A percentile compares a stretch with the other conserved stretches of the same genome.
phyloP scores from a whole-genome alignment of 2,888 invertebrate species.

The Embidobia sp. region DNA sequence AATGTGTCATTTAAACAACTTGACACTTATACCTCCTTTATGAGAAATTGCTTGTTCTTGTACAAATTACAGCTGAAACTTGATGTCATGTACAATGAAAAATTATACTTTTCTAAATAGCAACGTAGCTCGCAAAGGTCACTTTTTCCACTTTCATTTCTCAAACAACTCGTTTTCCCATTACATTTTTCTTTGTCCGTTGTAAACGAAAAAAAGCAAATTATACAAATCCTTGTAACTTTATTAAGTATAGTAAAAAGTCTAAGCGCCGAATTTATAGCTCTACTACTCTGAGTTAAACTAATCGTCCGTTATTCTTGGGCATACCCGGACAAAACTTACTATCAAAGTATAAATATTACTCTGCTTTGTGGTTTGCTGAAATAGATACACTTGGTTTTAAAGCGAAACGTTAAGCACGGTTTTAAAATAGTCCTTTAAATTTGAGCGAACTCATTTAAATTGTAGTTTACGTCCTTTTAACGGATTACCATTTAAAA shows the following conservation, averaged over 20 bases:
- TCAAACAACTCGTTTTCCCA: neutral
- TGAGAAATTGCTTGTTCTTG: constrained; percentile 17
- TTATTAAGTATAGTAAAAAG: constrained; percentile 21
- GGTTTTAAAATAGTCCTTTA: too few relatives aligned
- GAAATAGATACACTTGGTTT: constrained; percentile 11
- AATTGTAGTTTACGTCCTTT: too few relatives aligned
- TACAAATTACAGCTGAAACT: constrained; percentile 28
- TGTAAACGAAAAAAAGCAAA: constrained; percentile 17
- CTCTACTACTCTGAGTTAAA: neutral
- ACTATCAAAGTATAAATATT: neutral
- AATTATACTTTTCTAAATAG: constrained; percentile 33
- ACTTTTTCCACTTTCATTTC: constrained; percentile 24
- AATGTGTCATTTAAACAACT: constrained; percentile 1
- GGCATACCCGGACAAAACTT: neutral
- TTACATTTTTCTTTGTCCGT: constrained; percentile 8
- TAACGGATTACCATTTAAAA: too few relatives aligned
- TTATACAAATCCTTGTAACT: constrained; percentile 33
- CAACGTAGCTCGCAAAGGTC: constrained; percentile 3
- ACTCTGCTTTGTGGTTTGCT: neutral
- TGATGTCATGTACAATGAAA: constrained; percentile 34
- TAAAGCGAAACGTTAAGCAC: constrained; percentile 10
- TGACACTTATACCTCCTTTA: constrained; percentile 9
- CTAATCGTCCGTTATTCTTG: neutral
- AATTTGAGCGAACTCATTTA: too few relatives aligned
- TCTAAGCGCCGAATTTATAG: constrained; percentile 5